Evolutionary conservation across 2,113 vertebrate genomes (phyloP), one percentile per base, ranked within the genome.

Genomic region (Trichomycterus rosablanca): DNA sequence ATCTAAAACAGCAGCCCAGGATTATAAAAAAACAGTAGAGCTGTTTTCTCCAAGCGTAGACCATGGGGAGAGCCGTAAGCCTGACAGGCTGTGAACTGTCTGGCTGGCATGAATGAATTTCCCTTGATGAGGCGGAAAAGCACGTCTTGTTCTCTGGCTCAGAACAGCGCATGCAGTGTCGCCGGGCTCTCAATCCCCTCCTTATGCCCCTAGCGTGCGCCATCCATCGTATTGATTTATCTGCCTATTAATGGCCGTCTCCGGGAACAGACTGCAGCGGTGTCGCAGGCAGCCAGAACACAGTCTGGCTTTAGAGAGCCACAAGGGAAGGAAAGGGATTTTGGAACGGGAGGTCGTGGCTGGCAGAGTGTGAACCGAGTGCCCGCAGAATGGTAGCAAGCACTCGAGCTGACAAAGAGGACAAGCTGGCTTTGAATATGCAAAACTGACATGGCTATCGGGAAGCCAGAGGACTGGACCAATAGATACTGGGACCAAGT

Each of bases 211-310:
- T 53, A 30, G 24, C n/a, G 51, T 22, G 26, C 56, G 51, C 66
- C 23, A 56, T 70, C 52, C 44, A 61, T 49, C 45, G 23, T 12
- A 48, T 40, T 72, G 70, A 72, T 68, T 72, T 72, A 67, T 63
- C 54, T 64, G 12, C 40, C 49, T 44, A 46, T 63, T 67, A 67
- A 72, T 42, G 32, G 65, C 59, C 57, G 49, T 63, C 58, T 71
- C 69, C 63, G 23, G 58, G 63, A 71, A 71, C 69, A 71, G 63
- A 72, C 59, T 72, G 69, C 69, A 66, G 68, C 46, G 50, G 51
- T 49, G 58, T 58, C 34, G 49, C 48, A 55, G 51, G 54, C 49
- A 59, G 70, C 65, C 70, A 59, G 59, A 59, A 49, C 59, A 63
- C 65, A 72, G 62, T 53, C 65, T 59, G 70, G 46, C 59, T 44